phyloP scores from a whole-genome alignment of 1,140 invertebrate genomes.

The Drosophila rhopaloa region DNA sequence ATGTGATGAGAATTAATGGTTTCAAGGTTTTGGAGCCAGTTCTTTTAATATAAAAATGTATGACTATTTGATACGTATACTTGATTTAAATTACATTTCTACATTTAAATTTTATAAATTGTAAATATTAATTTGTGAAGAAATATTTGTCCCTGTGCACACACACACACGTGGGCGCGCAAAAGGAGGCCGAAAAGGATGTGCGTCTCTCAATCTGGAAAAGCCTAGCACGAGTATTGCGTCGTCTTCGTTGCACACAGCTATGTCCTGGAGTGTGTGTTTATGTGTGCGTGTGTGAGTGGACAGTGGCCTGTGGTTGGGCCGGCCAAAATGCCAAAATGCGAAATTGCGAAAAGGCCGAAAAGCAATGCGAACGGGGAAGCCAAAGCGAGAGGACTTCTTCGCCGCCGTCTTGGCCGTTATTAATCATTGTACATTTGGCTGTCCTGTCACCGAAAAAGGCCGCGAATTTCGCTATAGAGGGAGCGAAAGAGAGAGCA shows the following conservation, averaged over 20 bases:
- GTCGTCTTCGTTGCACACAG: slow-evolving; percentile 59
- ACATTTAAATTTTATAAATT: too few species aligned
- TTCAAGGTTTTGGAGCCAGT: too few species aligned
- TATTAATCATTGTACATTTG: slow-evolving; percentile 84
- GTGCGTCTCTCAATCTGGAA: slow-evolving; percentile 47
- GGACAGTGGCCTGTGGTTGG: slow-evolving; percentile 62
- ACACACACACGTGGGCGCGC: slow-evolving; percentile 67
- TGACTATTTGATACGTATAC: too few species aligned
- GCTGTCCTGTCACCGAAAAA: slow-evolving; percentile 83
- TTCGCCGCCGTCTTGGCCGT: slow-evolving; percentile 78
- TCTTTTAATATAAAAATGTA: too few species aligned
- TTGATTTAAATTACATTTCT: too few species aligned
- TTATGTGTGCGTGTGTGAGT: slow-evolving; percentile 27
- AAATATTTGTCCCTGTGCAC: neutral
- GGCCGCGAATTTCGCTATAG: slow-evolving; percentile 74
- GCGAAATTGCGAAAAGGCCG: slow-evolving; percentile 26
- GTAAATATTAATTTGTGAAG: too few species aligned
- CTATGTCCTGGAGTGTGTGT: slow-evolving; percentile 6
- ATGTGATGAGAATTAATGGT: too few species aligned
- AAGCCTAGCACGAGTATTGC: slow-evolving; percentile 70
- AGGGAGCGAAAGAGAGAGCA: slow-evolving; percentile 41
- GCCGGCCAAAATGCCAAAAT: slow-evolving; percentile 62
- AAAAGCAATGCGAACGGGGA: slow-evolving; percentile 22
- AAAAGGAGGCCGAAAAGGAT: slow-evolving; percentile 76
- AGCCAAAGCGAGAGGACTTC: slow-evolving; percentile 63